Evolutionary conservation across 2,113 vertebrate species (phyloP).

Genomic region (Steatornis caripensis): DNA sequence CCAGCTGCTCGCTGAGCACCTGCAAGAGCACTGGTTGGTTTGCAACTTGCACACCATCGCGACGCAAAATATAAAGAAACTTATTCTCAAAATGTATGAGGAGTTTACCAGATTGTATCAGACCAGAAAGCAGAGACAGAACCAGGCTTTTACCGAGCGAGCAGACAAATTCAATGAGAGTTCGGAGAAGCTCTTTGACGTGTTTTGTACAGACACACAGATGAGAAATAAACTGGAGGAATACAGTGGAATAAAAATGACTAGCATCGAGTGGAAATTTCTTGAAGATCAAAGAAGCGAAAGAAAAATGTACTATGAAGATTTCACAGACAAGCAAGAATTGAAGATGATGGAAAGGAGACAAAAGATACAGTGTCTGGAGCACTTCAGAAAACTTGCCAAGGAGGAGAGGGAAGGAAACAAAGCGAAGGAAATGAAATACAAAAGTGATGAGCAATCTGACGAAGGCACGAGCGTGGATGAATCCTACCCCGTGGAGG

Average conservation of each 20-base stretch:
- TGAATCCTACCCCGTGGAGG: background rate
- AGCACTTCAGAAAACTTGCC: constrained; percentile 63
- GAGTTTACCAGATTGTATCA: constrained; percentile 67
- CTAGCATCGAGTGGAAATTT: constrained; percentile 64
- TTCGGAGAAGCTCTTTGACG: constrained; percentile 61
- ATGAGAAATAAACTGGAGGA: constrained; percentile 64
- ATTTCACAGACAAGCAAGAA: constrained; percentile 62
- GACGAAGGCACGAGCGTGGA: constrained; percentile 45
- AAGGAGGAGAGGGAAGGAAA: constrained; percentile 53
- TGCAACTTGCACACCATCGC: constrained; percentile 66
- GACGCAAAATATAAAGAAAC: constrained; percentile 61
- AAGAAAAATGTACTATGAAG: constrained; percentile 66
- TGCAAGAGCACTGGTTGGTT: constrained; percentile 67
- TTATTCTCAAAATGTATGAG: constrained; percentile 67
- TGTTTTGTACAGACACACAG: constrained; percentile 45
- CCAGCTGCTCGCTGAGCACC: constrained; percentile 56
- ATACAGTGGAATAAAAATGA: constrained; percentile 65
- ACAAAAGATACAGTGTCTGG: constrained; percentile 60
- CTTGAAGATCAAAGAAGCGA: constrained; percentile 64
- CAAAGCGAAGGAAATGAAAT: constrained; percentile 10
- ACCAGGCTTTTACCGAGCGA: constrained; percentile 45
- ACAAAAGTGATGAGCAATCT: background rate
- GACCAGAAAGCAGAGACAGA: constrained; percentile 68
- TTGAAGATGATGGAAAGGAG: constrained; percentile 62
- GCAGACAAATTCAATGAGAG: constrained; percentile 62